Evolutionary conservation across 1,140 invertebrate genomes (phyloP).

Genomic region (Patella vulgata): DNA sequence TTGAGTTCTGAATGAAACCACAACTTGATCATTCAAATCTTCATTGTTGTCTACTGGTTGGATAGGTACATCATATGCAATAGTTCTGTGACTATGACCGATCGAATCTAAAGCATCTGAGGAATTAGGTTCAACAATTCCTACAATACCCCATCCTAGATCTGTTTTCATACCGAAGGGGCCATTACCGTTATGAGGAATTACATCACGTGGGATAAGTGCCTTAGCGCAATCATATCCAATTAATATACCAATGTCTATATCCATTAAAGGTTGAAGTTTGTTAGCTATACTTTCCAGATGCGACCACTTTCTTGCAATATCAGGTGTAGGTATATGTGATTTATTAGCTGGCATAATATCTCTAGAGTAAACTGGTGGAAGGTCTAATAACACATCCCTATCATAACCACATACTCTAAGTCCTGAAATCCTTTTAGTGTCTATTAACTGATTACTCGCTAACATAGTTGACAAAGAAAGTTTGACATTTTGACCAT

Average conservation of each 20-base stretch:
- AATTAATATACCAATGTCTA: background rate
- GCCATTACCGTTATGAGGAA: too few relatives aligned
- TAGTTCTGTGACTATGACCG: too few relatives aligned
- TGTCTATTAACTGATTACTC: background rate
- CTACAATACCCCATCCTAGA: conserved; percentile 4
- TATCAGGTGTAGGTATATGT: conserved; percentile 1
- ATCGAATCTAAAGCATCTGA: too few relatives aligned
- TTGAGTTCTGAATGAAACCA: too few relatives aligned
- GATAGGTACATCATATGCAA: too few relatives aligned
- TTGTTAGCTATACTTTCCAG: background rate
- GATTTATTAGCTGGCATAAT: background rate
- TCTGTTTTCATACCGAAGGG: background rate
- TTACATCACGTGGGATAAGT: background rate
- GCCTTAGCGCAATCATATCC: conserved; percentile 1
- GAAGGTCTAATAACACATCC: background rate
- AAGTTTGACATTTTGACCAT: background rate
- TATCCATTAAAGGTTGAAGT: background rate
- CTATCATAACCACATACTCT: background rate
- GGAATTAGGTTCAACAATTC: too few relatives aligned
- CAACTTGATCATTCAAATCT: too few relatives aligned
- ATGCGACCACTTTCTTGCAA: background rate
- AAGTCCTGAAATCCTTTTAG: background rate
- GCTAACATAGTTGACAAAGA: background rate
- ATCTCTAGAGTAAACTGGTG: background rate
- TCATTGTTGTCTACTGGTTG: too few relatives aligned